phyloP scores from a whole-genome alignment of 2,797 vertebrate species.

The Sebastes diploproa region DNA sequence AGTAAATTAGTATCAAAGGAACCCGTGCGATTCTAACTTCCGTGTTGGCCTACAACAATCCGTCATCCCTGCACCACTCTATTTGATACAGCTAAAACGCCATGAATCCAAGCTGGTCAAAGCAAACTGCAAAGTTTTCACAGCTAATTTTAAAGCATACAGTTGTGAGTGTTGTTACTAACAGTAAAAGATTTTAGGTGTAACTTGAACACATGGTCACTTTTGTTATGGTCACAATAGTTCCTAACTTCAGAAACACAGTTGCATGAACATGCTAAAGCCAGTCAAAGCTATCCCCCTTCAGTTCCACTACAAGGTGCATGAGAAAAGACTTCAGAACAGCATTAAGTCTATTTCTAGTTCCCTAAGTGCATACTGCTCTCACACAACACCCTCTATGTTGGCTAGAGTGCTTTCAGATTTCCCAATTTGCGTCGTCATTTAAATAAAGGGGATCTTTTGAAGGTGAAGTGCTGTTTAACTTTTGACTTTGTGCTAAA shows the following conservation, averaged over 20 bases:
- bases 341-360: background rate
- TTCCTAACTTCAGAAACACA: background rate
- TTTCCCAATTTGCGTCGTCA: slow-evolving; percentile 32
- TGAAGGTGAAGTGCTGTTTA: slow-evolving; percentile 45
- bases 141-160: background rate
- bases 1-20: too few relatives aligned
- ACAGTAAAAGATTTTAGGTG: background rate
- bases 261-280: background rate
- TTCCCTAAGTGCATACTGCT: slow-evolving; percentile 16
- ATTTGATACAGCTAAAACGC: too few relatives aligned
- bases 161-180: background rate
- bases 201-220: background rate
- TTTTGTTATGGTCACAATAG: background rate
- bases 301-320: background rate
- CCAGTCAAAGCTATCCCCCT: background rate
- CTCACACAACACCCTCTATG: background rate
- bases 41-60: too few relatives aligned
- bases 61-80: too few relatives aligned
- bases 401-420: slow-evolving; percentile 28
- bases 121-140: background rate
- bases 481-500: slow-evolving; percentile 37
- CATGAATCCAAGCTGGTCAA: too few relatives aligned
- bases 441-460: slow-evolving; percentile 28
- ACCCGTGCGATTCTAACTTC: too few relatives aligned
- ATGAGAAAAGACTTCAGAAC: background rate